Evolutionary conservation across 92 coral and sea anemone genomes (phyloP).

Genomic region (Heliopora coerulea): DNA sequence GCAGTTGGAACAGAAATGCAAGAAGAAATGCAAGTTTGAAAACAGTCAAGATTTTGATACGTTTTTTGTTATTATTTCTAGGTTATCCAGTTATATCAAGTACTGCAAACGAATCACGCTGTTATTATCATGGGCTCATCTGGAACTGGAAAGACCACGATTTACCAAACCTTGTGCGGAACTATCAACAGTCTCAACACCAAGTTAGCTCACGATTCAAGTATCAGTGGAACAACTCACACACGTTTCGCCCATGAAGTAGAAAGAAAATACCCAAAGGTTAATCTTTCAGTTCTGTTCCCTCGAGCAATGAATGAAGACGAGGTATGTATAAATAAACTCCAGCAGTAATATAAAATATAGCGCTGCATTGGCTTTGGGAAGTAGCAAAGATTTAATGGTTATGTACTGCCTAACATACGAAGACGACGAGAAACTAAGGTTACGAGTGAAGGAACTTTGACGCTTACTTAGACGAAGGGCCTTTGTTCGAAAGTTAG

Average conservation of each 20-base stretch:
- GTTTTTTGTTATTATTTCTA: constrained; percentile 21
- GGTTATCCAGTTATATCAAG: constrained; percentile 80
- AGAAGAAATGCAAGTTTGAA: too few relatives aligned
- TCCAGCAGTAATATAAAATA: too few relatives aligned
- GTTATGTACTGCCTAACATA: too few relatives aligned
- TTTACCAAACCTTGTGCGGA: constrained; percentile 66
- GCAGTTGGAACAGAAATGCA: too few relatives aligned
- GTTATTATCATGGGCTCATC: constrained; percentile 79
- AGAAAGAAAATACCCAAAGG: constrained; percentile 62
- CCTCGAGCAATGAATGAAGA: constrained; percentile 78
- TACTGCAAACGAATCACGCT: constrained; percentile 64
- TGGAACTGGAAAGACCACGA: constrained; percentile 89
- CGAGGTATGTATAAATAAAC: constrained; percentile 74
- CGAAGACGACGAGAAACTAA: too few relatives aligned
- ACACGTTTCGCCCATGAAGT: neutral
- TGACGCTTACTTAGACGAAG: too few relatives aligned
- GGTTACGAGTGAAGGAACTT: too few relatives aligned
- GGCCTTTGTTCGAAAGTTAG: too few relatives aligned
- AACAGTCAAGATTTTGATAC: too few relatives aligned
- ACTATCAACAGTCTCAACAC: constrained; percentile 73
- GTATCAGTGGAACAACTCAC: neutral
- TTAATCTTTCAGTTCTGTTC: constrained; percentile 76
- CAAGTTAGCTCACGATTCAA: constrained; percentile 27
- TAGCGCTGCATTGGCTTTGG: too few relatives aligned
- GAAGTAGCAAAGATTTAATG: too few relatives aligned